Conservation (phyloP, 2,888 invertebrate genomes). For the Stratiomys singularior region DNA sequence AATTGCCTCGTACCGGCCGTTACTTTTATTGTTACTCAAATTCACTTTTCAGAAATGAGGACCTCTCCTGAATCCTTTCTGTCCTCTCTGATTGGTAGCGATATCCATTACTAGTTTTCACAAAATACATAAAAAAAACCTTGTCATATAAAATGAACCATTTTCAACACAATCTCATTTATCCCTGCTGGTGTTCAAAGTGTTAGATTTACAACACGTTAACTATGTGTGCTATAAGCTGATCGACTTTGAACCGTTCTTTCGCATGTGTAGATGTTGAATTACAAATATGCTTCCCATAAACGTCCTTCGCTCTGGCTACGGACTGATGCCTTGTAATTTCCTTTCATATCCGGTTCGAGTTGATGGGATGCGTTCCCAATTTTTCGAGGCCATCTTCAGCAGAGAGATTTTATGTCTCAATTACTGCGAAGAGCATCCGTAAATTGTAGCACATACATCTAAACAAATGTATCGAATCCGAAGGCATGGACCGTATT, state of each 20-base stretch:
- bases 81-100: neutral
- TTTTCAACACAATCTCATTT: too few species aligned
- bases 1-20: too few species aligned
- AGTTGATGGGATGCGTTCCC: conserved; percentile 39
- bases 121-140: too few species aligned
- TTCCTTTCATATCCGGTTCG: conserved; percentile 47
- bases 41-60: too few species aligned
- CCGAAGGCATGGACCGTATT: too few species aligned
- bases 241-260: conserved; percentile 23
- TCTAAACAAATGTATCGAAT: too few species aligned
- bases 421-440: conserved; percentile 34
- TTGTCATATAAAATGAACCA: too few species aligned
- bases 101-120: neutral
- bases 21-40: too few species aligned
- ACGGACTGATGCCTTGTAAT: conserved; percentile 47
- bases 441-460: neutral
- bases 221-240: neutral
- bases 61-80: too few species aligned
- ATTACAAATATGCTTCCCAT: conserved; percentile 23
- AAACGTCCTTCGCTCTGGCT: neutral
- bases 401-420: conserved; percentile 40
- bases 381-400: conserved; percentile 41
- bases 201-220: conserved; percentile 17
- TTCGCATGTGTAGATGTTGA: neutral
- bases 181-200: neutral